These are phyloP conservation scores for Spodoptera frugiperda DNA, from an alignment of 1,140 invertebrate species.

Conservation along the genomic window DNA sequence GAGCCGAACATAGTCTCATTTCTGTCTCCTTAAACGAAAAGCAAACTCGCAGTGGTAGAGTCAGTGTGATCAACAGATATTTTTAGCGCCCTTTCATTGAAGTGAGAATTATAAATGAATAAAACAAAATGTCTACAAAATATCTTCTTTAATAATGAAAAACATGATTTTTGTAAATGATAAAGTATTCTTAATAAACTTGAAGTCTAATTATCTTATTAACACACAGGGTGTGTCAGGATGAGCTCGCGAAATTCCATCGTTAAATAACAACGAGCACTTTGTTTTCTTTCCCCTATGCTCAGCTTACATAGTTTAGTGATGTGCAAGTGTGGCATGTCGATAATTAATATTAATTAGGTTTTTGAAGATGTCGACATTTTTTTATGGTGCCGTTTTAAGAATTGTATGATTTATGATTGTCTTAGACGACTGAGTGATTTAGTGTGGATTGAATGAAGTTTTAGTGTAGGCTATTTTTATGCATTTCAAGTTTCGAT, in stretches of 20 bases:
- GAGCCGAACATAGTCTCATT: too few relatives aligned
- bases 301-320: constrained; percentile 68
- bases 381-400: not conserved
- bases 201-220: constrained; percentile 9
- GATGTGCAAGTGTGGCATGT: constrained; percentile 1
- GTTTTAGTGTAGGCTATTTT: too few relatives aligned
- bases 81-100: too few relatives aligned
- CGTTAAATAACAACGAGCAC: constrained; percentile 65
- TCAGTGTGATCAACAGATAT: too few relatives aligned
- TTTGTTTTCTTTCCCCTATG: constrained; percentile 75
- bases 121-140: too few relatives aligned
- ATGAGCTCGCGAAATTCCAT: constrained; percentile 63
- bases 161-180: not conserved
- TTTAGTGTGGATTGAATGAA: not conserved
- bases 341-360: not conserved
- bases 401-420: too few relatives aligned
- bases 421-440: too few relatives aligned
- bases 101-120: too few relatives aligned
- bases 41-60: too few relatives aligned
- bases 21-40: too few relatives aligned
- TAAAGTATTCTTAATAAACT: not conserved
- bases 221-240: constrained; percentile 56
- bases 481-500: too few relatives aligned
- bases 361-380: not conserved
- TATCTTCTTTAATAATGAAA: not conserved